phyloP scores from a whole-genome alignment of 2,797 vertebrate genomes.

The Sebastes elongatus region DNA sequence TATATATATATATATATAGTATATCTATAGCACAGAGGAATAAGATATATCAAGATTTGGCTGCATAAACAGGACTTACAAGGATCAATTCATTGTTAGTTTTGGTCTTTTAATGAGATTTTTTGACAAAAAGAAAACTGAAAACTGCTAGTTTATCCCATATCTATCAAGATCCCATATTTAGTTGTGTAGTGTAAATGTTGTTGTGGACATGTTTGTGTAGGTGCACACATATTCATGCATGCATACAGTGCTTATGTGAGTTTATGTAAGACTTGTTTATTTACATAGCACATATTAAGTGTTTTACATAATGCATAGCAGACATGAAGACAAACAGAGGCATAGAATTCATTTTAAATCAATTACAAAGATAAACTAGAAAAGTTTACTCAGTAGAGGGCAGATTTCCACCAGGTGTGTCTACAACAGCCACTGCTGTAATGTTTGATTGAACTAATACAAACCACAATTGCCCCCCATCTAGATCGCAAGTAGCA shows the following conservation, averaged over 20 bases:
- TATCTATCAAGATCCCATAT: neutral
- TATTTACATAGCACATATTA: neutral
- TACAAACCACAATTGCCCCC: too few species aligned
- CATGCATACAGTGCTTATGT: neutral
- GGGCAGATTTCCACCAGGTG: too few species aligned
- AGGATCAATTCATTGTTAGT: neutral
- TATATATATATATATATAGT: neutral
- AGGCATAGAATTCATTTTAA: neutral
- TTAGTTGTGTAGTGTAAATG: neutral
- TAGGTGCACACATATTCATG: too few species aligned
- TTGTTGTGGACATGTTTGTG: neutral
- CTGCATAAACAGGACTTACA: neutral
- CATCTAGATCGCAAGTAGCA: too few species aligned
- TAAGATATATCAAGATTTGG: neutral
- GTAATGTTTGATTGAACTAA: too few species aligned
- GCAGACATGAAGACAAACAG: neutral
- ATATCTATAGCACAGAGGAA: neutral
- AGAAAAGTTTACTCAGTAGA: too few species aligned
- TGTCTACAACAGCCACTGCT: too few species aligned
- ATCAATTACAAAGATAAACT: neutral
- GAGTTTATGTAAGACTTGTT: neutral
- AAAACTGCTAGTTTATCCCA: neutral
- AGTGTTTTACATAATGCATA: neutral
- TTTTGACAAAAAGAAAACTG: neutral
- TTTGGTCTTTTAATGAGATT: neutral